These are phyloP conservation scores for Lucilia cuprina DNA, from an alignment of 1,140 invertebrate genomes.

Conservation along the genomic window DNA sequence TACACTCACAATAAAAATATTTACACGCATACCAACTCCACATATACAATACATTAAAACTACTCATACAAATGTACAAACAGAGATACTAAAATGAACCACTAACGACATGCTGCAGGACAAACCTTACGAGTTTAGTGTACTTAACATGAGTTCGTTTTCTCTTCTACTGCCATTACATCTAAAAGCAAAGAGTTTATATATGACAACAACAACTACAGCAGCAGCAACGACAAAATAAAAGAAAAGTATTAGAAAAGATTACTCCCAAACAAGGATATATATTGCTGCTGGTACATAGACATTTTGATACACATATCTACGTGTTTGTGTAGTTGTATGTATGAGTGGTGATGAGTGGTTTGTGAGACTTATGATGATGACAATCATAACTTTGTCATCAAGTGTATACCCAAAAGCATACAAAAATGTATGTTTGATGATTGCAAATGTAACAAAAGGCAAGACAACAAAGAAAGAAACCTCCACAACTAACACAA, in stretches of 20 bases:
- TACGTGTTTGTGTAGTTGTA: background rate
- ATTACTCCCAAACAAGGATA: background rate
- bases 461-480: background rate
- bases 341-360: constrained; percentile 21
- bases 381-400: constrained; percentile 33
- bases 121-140: constrained; percentile 31
- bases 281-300: background rate
- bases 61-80: too few relatives aligned
- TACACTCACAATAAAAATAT: background rate
- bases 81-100: constrained; percentile 22
- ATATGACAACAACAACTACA: background rate
- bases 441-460: constrained; percentile 28
- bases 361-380: constrained; percentile 33
- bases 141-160: constrained; percentile 24
- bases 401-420: constrained; percentile 33
- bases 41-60: too few relatives aligned
- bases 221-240: background rate
- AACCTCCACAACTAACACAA: background rate
- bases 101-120: constrained; percentile 33
- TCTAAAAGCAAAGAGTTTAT: background rate
- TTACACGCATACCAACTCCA: background rate
- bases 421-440: constrained; percentile 22
- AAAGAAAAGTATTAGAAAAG: background rate
- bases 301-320: background rate
- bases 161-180: background rate